Conservation (phyloP, 2,797 vertebrate species). For the Rallus crepitans region DNA sequence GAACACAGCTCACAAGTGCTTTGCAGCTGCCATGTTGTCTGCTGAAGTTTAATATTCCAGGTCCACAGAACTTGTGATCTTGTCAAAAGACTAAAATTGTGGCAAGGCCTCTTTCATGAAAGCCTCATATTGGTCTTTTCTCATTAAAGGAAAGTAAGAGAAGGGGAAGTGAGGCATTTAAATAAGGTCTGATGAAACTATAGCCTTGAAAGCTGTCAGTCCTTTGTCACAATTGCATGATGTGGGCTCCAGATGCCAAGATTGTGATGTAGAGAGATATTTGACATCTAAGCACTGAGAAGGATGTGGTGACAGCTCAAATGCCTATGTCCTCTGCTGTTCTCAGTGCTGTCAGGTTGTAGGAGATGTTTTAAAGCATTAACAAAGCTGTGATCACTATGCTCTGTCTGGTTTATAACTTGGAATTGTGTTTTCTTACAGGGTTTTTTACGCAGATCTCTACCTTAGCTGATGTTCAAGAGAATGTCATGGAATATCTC, state of each 20-base stretch:
- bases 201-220: background rate
- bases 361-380: background rate
- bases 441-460: constrained; percentile 98
- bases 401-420: background rate
- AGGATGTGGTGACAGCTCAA: constrained; percentile 8
- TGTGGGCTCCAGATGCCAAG: background rate
- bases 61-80: background rate
- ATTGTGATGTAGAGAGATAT: background rate
- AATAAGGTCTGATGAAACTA: background rate
- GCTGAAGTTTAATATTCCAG: background rate
- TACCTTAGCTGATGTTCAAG: constrained; percentile 95
- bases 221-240: background rate
- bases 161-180: background rate
- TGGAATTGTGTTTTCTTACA: constrained; percentile 64
- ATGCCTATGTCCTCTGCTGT: background rate
- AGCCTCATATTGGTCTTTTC: background rate
- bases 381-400: background rate
- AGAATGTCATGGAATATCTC: constrained; percentile 98
- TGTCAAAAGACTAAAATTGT: background rate
- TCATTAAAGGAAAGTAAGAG: background rate
- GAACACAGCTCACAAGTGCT: background rate
- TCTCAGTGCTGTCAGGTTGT: background rate
- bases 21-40: background rate
- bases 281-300: background rate
- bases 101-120: background rate